phyloP scores from a whole-genome alignment of 2,113 vertebrate species.

The Cyanoderma ruficeps region DNA sequence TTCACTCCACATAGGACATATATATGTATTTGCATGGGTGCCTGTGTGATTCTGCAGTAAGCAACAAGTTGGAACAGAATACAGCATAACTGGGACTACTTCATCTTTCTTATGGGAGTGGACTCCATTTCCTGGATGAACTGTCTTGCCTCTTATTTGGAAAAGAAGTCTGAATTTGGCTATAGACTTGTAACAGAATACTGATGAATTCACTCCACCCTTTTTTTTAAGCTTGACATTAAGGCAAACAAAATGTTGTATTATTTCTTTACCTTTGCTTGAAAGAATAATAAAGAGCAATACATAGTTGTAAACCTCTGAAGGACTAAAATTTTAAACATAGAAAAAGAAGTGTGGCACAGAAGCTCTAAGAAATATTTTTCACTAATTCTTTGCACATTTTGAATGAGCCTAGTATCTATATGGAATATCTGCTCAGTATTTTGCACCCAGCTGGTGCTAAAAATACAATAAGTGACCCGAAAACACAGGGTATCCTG shows the following conservation, averaged over 20 bases:
- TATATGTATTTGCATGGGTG: background rate
- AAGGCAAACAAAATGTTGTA: background rate
- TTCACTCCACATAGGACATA: background rate
- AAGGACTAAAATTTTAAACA: background rate
- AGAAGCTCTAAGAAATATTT: background rate
- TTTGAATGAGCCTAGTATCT: background rate
- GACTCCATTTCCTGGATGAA: background rate
- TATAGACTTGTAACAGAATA: background rate
- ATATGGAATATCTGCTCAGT: background rate
- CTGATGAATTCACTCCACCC: background rate
- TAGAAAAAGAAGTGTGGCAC: background rate
- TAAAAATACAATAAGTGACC: background rate
- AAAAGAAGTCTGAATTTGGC: background rate
- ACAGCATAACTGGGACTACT: background rate
- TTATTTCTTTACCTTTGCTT: background rate
- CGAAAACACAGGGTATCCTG: background rate
- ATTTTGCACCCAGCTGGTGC: background rate
- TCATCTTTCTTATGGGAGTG: background rate
- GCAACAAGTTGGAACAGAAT: background rate
- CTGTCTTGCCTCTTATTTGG: background rate
- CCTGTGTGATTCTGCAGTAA: background rate
- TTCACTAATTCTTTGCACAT: background rate
- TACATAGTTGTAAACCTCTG: background rate
- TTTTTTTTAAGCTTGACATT: background rate
- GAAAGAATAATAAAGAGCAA: background rate